A percentile compares a stretch with the other conserved stretches of the same genome.
Conservation (phyloP, 2,888 invertebrate species). For the Cryptocheilus praepositus region DNA sequence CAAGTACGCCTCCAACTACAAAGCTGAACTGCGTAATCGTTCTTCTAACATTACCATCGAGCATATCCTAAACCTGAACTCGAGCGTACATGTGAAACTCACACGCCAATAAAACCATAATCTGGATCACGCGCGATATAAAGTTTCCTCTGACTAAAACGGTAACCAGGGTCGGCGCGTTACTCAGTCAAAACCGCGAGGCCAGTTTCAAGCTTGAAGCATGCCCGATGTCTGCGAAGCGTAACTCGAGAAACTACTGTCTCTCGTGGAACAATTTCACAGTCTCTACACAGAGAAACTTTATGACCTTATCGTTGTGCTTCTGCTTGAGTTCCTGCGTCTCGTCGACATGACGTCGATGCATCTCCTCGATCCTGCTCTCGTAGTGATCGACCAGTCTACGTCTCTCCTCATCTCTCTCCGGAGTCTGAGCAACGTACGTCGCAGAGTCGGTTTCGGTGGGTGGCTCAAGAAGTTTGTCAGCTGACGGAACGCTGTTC, state of each 20-base stretch:
- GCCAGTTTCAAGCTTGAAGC: not conserved
- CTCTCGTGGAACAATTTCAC: not conserved
- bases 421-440: conserved; percentile 9
- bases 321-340: conserved; percentile 86
- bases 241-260: no score
- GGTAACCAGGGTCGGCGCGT: no score
- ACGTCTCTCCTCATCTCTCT: conserved; percentile 80
- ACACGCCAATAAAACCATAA: no score
- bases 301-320: conserved; percentile 82
- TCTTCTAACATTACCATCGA: no score
- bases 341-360: conserved; percentile 80
- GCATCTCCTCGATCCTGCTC: conserved; percentile 84
- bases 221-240: no score
- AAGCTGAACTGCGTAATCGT: no score
- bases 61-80: no score
- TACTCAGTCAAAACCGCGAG: not conserved
- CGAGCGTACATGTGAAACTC: no score
- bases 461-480: not conserved
- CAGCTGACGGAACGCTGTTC: conserved; percentile 11
- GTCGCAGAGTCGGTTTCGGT: not conserved
- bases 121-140: no score
- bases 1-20: no score
- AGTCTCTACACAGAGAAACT: not conserved
- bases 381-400: conserved; percentile 84
- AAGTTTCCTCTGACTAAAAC: no score